A percentile compares a stretch with the other conserved stretches of the same genome.
phyloP scores from a whole-genome alignment of 2,797 vertebrate species.

The Stomatorhinus walkeri region DNA sequence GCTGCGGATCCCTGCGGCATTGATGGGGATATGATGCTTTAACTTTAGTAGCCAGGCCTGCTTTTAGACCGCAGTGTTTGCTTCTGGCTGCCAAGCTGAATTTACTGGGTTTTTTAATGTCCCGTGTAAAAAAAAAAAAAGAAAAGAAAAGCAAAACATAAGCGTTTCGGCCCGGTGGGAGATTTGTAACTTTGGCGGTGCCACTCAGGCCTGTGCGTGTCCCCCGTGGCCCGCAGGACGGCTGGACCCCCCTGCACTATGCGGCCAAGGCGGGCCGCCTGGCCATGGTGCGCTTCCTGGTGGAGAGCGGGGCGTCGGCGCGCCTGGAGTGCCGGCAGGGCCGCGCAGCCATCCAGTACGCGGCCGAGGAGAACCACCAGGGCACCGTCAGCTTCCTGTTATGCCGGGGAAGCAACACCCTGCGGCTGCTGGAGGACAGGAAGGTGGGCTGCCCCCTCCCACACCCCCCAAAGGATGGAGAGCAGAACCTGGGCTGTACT shows the following conservation, averaged over 20 bases:
- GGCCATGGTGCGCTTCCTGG: conserved; percentile 41
- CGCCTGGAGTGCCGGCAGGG: conserved; percentile 40
- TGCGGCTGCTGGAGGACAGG: conserved; percentile 46
- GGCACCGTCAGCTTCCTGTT: conserved; percentile 46
- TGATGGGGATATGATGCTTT: not conserved
- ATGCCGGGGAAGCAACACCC: conserved; percentile 37
- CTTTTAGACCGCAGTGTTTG: not conserved
- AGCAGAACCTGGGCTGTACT: not conserved
- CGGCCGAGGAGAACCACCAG: conserved; percentile 48
- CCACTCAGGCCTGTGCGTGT: not conserved
- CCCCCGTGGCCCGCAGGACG: conserved; percentile 32
- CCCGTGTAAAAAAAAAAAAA: not conserved
- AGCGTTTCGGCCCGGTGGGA: not conserved
- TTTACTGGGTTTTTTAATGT: not conserved
- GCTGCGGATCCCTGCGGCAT: not conserved
- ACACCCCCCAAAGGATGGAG: not conserved
- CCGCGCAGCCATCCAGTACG: conserved; percentile 45
- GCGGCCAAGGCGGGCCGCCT: conserved; percentile 47
- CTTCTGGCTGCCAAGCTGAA: not conserved
- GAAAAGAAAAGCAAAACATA: not conserved
- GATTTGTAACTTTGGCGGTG: not conserved
- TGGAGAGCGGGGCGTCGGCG: conserved; percentile 44
- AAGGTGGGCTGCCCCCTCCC: conserved; percentile 35
- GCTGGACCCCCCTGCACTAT: conserved; percentile 47
- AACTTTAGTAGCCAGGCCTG: not conserved